phyloP scores from a whole-genome alignment of 2,113 vertebrate species.

The Hypanus sabinus region DNA sequence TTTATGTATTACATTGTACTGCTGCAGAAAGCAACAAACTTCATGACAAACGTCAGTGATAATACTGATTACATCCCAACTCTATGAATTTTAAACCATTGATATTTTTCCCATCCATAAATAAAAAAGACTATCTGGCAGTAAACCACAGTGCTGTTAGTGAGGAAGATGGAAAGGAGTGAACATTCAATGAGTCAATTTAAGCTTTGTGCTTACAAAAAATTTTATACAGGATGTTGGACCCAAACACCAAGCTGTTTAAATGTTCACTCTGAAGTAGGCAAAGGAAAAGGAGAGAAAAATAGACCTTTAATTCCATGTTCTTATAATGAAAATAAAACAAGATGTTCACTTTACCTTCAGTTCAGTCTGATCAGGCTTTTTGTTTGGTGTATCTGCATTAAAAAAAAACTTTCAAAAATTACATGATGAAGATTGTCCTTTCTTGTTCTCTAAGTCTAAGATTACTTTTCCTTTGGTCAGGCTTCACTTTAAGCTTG shows the following conservation, averaged over 20 bases:
- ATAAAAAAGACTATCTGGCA: background rate
- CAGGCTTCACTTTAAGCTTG: background rate
- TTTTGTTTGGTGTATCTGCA: constrained; percentile 1
- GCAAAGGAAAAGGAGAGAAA: background rate
- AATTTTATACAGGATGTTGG: background rate
- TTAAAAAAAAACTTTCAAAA: background rate
- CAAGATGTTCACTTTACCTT: constrained; percentile 10
- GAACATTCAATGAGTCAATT: background rate
- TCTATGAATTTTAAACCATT: too few species aligned
- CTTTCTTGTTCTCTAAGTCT: background rate
- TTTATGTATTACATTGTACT: too few species aligned
- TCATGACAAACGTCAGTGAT: too few species aligned
- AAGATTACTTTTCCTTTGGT: background rate
- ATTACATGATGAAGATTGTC: background rate
- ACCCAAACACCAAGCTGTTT: too few species aligned
- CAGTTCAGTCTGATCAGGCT: background rate
- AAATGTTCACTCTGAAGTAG: background rate
- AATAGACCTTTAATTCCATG: background rate
- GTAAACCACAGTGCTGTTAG: background rate
- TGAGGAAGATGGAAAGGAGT: background rate
- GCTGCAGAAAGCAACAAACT: too few species aligned
- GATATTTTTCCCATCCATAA: too few species aligned
- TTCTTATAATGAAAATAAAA: background rate
- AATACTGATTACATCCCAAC: too few species aligned
- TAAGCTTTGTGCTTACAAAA: background rate